These are phyloP conservation scores for Scaptomyza montana DNA, from an alignment of 1,140 invertebrate species.

Conservation along the genomic window DNA sequence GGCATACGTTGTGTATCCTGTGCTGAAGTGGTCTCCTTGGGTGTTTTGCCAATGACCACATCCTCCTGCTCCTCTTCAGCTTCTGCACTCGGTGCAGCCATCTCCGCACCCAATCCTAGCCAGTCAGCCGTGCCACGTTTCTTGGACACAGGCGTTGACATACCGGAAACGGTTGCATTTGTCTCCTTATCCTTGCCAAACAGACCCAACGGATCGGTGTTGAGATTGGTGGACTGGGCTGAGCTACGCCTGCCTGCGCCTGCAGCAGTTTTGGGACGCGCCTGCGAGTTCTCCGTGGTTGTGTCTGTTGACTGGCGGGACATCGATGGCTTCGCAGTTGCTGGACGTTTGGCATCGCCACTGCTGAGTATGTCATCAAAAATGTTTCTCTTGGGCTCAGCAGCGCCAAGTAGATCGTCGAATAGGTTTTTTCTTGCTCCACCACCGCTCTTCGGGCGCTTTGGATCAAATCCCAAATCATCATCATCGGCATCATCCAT, in stretches of 20 bases:
- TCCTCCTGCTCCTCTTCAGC: slow-evolving; percentile 41
- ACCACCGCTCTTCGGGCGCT: slow-evolving; percentile 68
- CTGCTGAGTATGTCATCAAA: slow-evolving; percentile 60
- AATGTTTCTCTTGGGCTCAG: slow-evolving; percentile 65
- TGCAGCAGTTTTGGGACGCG: slow-evolving; percentile 70
- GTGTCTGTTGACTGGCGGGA: slow-evolving; percentile 81
- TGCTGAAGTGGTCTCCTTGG: slow-evolving; percentile 6
- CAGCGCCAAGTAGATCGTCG: slow-evolving; percentile 57
- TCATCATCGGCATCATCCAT: slow-evolving; percentile 73
- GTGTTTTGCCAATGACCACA: not conserved
- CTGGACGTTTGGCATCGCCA: slow-evolving; percentile 51
- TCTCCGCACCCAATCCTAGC: slow-evolving; percentile 65
- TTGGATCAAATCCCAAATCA: slow-evolving; percentile 82
- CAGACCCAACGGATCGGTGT: slow-evolving; percentile 71
- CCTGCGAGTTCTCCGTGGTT: slow-evolving; percentile 69
- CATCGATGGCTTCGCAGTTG: slow-evolving; percentile 62
- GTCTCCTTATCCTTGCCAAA: slow-evolving; percentile 63
- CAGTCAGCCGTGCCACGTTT: slow-evolving; percentile 75
- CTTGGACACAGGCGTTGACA: slow-evolving; percentile 68
- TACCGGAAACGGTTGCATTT: slow-evolving; percentile 62
- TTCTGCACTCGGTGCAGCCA: slow-evolving; percentile 6
- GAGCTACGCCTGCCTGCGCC: slow-evolving; percentile 65
- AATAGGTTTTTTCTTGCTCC: slow-evolving; percentile 53
- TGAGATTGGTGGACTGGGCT: slow-evolving; percentile 54
- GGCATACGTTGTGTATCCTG: slow-evolving; percentile 35